Evolutionary conservation across 2,113 vertebrate species (phyloP), one percentile per base, ranked within the genome.

Genomic region (Sciurus niger): DNA sequence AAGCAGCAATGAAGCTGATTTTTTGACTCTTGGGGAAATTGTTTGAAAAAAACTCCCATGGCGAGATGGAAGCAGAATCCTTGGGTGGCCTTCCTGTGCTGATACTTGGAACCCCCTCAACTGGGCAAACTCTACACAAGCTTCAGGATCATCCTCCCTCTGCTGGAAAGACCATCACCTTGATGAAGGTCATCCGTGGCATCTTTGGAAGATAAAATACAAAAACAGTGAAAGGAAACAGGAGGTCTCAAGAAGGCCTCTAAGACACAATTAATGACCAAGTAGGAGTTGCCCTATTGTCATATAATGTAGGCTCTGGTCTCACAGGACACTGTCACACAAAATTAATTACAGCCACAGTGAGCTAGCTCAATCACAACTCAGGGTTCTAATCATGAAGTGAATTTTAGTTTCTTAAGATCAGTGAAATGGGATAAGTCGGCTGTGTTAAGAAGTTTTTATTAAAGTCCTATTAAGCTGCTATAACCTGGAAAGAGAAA

Each of bases 401-500:
- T 85, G 53, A 82, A 77, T 92, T 88, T 92, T 90, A 84, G 92
- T 97, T 96, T 92, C 89, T 84, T 96, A 95, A 93, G 46, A 90
- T 95, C 60, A 74, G 68, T 92, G 74, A 93, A 97, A 93, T 90
- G 40, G 60, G 90, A 84, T 83, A 90, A 58, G 53, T 88, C 43
- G 94, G 16, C 58, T 84, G 17, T 63, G 67, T 86, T 95, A 92
- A 93, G 83, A 93, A 96, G 32, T 80, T 92, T 94, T 96, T 96
- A 95, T 92, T 95, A 90, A 84, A 97, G 80, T 93, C 55, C 79
- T 88, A 80, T 84, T 92, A 94, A 95, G 77, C 77, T 95, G 67
- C 80, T 93, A 28, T 68, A 92, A 87, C 34, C 93, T 98, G n/a
- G 87, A 95, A 94, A 88, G 79, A 94, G 89, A 97, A 95, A 87